Base-by-base conservation (phyloP, 2,113 vertebrate genomes). In the Poeciliopsis prolifica region DNA sequence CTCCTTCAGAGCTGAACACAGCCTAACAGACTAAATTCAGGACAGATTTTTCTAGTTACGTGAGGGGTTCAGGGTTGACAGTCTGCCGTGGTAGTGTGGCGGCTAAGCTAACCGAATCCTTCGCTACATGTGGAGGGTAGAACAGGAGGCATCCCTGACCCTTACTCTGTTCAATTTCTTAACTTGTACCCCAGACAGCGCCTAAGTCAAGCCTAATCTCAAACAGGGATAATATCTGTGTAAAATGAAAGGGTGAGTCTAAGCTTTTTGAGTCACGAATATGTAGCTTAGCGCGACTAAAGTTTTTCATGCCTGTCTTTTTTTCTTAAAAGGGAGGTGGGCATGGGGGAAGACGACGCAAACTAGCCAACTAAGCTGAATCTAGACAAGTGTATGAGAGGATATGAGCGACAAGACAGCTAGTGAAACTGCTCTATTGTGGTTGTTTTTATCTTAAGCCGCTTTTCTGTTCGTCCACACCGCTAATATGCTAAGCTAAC, bases 161-260 rank as follows among this genome's bases (percentile, higher is more conserved):
- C 92, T 67, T 91, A 93, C 81, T 94, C 90, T 90, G 79, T 89
- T 85, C 81, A 77, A 87, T 87, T 87, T 65, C 70, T 79, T 80
- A 72, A 37, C 33, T 90, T 84, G 68, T 79, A 86, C 75, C 77
- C 69, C 14, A 78, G 87, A 88, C 83, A 85, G 88, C 89, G 74
- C 61, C 19, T 65, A 91, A 89, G 90, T 83, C 86, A 72, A 71
- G 61, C 75, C 78, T 84, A 60, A 61, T 83, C 80, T 74, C 88
- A 86, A 81, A 90, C 80, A 85, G 88, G 79, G 77, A 89, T 87
- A 90, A 72, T 75, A 91, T 79, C 81, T 82, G 71, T 89, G 88
- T 87, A 93, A 91, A 84, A 95, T 95, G 95, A 95, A 95, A 94
- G 95, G 95, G 95, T 95, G 94, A 95, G 95, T 95, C 77, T 76